phyloP scores from a whole-genome alignment of 1,140 invertebrate genomes.

The Apis florea region DNA sequence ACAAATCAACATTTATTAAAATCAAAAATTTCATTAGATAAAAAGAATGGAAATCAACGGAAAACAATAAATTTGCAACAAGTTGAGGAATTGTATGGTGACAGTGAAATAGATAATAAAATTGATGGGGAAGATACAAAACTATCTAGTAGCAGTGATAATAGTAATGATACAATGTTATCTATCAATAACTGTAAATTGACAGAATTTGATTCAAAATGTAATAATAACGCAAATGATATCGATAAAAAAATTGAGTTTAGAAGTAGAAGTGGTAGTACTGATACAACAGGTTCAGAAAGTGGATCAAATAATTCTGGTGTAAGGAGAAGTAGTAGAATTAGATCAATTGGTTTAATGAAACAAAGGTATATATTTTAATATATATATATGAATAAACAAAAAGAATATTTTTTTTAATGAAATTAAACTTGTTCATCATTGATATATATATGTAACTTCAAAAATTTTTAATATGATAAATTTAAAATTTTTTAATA shows the following conservation, averaged over 20 bases:
- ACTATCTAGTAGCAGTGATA: conserved; percentile 76
- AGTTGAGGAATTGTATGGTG: conserved; percentile 69
- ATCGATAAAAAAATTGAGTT: conserved; percentile 73
- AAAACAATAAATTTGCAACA: conserved; percentile 53
- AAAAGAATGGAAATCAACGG: conserved; percentile 43
- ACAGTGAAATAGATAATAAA: conserved; percentile 74
- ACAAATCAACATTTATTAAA: conserved; percentile 41
- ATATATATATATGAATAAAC: conserved; percentile 10
- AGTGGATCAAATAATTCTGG: conserved; percentile 77
- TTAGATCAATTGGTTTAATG: conserved; percentile 77
- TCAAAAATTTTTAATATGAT: background rate
- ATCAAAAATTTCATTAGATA: conserved; percentile 52
- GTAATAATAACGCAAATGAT: conserved; percentile 60
- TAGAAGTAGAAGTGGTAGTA: conserved; percentile 76
- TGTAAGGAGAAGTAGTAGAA: conserved; percentile 79
- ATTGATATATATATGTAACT: background rate
- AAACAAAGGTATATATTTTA: conserved; percentile 71
- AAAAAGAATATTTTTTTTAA: conserved; percentile 1
- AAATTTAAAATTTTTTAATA: background rate
- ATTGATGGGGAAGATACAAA: conserved; percentile 75
- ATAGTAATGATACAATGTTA: conserved; percentile 76
- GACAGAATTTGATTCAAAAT: conserved; percentile 70
- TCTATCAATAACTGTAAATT: conserved; percentile 69
- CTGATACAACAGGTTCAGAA: conserved; percentile 77
- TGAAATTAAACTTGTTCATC: background rate